Conservation (phyloP, 1,140 invertebrate species). For the Melitaea cinxia region DNA sequence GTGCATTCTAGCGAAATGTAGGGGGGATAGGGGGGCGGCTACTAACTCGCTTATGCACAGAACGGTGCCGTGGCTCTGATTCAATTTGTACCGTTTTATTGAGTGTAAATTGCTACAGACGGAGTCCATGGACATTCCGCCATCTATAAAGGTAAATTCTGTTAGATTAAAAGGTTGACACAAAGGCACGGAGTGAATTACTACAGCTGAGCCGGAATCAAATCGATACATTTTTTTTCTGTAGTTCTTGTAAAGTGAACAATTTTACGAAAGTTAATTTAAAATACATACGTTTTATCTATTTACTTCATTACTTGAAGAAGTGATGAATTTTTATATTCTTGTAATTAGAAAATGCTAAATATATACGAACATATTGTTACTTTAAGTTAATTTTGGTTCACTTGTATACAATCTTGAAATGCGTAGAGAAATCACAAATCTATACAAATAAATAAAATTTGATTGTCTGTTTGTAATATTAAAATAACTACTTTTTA, state of each 20-base stretch:
- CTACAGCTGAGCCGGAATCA: neutral
- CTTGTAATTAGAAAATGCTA: too few species aligned
- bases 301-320: neutral
- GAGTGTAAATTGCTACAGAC: conserved; percentile 51
- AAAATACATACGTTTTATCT: neutral
- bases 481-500: too few species aligned
- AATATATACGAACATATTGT: too few species aligned
- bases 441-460: too few species aligned
- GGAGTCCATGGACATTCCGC: conserved; percentile 20
- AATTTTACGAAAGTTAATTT: neutral
- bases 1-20: conserved; percentile 36
- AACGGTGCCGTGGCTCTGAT: conserved; percentile 39
- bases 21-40: conserved; percentile 12
- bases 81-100: conserved; percentile 49
- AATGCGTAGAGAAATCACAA: too few species aligned
- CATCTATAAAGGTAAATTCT: conserved; percentile 25
- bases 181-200: conserved; percentile 5
- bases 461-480: too few species aligned
- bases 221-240: neutral
- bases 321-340: too few species aligned
- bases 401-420: too few species aligned
- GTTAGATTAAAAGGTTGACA: conserved; percentile 13
- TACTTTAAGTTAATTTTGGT: too few species aligned
- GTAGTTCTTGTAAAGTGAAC: neutral
- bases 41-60: conserved; percentile 47